Conservation (phyloP, 1,140 invertebrate genomes). For the Drosophila setifemur region DNA sequence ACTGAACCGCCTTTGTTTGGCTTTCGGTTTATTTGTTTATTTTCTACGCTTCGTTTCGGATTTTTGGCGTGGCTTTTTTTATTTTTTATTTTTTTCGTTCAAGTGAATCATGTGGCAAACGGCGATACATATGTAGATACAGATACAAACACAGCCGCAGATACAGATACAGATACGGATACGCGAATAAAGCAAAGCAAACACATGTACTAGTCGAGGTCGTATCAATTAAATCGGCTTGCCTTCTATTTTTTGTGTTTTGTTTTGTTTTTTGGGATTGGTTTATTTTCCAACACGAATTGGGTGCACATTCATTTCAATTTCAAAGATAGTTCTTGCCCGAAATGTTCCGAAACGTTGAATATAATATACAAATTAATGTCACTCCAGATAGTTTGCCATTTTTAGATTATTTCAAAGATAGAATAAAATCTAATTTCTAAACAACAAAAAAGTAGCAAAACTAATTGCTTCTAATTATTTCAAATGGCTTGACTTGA, state of each 20-base stretch:
- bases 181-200: conserved; percentile 22
- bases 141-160: conserved; percentile 2
- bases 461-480: conserved; percentile 26
- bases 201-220: conserved; percentile 50
- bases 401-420: too few species aligned
- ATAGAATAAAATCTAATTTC: background rate
- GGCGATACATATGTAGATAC: conserved; percentile 14
- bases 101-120: conserved; percentile 36
- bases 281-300: background rate
- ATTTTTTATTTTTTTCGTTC: background rate
- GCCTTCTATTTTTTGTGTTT: conserved; percentile 4
- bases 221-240: conserved; percentile 52
- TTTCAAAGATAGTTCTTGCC: conserved; percentile 10
- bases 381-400: background rate
- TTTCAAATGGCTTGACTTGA: background rate
- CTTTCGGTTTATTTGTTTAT: conserved; percentile 38
- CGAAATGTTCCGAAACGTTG: too few species aligned
- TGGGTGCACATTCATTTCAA: conserved; percentile 32
- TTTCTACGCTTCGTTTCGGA: conserved; percentile 8
- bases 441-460: conserved; percentile 11
- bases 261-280: conserved; percentile 6
- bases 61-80: conserved; percentile 9
- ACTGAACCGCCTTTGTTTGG: conserved; percentile 56
- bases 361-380: too few species aligned
- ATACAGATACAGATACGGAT: conserved; percentile 7